Evolutionary conservation across 2,797 vertebrate species (phyloP).

Genomic region (Hylomyscus alleni): DNA sequence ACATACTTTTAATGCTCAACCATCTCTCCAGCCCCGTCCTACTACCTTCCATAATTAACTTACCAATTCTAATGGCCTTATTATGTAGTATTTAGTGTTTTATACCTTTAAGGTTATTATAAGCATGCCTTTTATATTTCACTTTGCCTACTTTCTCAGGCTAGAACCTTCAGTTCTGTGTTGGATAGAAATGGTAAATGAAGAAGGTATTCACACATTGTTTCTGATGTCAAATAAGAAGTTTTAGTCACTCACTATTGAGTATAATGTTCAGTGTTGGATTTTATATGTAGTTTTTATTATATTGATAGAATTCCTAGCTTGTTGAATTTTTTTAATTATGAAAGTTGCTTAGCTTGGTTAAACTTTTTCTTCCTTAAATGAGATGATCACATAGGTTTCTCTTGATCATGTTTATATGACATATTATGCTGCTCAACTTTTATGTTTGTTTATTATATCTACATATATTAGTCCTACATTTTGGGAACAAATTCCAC

Average conservation of each 20-base stretch:
- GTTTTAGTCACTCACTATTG: background rate
- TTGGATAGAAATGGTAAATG: background rate
- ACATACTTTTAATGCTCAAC: background rate
- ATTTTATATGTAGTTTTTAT: conserved; percentile 25
- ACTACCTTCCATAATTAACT: background rate
- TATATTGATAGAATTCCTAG: background rate
- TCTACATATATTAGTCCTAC: background rate
- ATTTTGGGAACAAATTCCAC: background rate
- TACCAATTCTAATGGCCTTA: background rate
- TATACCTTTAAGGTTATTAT: background rate
- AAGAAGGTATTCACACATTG: background rate
- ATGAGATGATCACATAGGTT: background rate
- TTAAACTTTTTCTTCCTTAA: background rate
- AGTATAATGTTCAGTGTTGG: background rate
- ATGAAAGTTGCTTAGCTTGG: background rate
- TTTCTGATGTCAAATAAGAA: conserved; percentile 1
- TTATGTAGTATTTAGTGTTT: background rate
- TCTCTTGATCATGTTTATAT: background rate
- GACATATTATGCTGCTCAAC: background rate
- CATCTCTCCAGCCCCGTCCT: background rate
- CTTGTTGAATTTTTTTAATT: background rate
- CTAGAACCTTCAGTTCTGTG: background rate
- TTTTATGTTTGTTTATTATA: conserved; percentile 12
- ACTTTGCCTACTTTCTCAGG: background rate
- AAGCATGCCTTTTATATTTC: background rate